Percentiles rank a stretch among this genome's conserved stretches.
Conservation (phyloP, 2,113 vertebrate species). For the Triplophysa siluroides region DNA sequence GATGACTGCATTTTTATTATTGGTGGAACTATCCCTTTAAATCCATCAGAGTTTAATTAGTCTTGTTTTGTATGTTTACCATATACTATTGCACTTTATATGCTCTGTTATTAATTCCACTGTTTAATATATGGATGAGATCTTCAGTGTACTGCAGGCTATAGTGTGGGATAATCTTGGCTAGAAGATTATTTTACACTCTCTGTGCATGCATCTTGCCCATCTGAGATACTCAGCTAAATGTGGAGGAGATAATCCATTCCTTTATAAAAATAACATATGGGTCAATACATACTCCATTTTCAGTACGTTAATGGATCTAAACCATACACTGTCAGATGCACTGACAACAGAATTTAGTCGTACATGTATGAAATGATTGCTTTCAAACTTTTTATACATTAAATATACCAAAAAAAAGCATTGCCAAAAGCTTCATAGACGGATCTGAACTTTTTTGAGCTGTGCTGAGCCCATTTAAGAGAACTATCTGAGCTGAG, state of each 20-base stretch:
- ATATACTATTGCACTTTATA: not conserved
- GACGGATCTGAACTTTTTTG: not conserved
- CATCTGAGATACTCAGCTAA: slow-evolving; percentile 22
- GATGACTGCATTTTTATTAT: too few relatives aligned
- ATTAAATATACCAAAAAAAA: too few relatives aligned
- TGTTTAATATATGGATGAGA: too few relatives aligned
- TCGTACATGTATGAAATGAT: not conserved
- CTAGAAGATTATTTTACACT: slow-evolving; percentile 32
- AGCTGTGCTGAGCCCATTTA: not conserved
- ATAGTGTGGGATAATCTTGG: slow-evolving; percentile 35
- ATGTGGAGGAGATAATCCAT: slow-evolving; percentile 43
- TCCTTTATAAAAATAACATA: slow-evolving; percentile 16
- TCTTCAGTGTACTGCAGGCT: slow-evolving; percentile 5
- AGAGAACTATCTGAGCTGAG: not conserved
- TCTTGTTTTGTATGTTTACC: not conserved
- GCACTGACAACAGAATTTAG: not conserved
- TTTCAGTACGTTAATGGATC: too few relatives aligned
- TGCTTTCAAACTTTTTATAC: too few relatives aligned
- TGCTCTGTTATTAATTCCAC: not conserved
- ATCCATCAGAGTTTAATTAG: not conserved
- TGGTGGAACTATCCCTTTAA: too few relatives aligned
- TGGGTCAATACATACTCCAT: not conserved
- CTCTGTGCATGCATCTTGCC: not conserved
- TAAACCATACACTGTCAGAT: too few relatives aligned
- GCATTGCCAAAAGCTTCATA: not conserved